phyloP scores from a whole-genome alignment of 2,113 vertebrate species.

The Entelurus aequoreus region DNA sequence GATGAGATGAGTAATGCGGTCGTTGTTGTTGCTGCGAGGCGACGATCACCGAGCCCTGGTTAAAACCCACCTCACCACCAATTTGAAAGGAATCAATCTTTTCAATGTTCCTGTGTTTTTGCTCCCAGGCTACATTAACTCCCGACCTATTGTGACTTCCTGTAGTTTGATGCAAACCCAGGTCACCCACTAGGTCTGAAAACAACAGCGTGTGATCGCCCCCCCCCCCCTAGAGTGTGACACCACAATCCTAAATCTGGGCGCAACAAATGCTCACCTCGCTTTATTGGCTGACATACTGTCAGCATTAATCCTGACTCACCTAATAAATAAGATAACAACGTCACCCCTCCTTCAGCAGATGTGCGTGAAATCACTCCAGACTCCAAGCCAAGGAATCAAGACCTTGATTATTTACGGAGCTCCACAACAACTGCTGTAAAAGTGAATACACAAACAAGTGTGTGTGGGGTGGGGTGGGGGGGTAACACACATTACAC shows the following conservation, averaged over 20 bases:
- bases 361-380: slow-evolving; percentile 50
- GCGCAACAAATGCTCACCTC: slow-evolving; percentile 24
- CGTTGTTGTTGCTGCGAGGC: slow-evolving; percentile 35
- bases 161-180: slow-evolving; percentile 4
- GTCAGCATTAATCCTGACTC: slow-evolving; percentile 22
- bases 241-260: slow-evolving; percentile 25
- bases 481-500: slow-evolving; percentile 12
- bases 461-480: neutral
- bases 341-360: slow-evolving; percentile 44
- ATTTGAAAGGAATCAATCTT: neutral
- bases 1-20: slow-evolving; percentile 52
- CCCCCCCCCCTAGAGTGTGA: slow-evolving; percentile 15
- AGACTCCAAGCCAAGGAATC: slow-evolving; percentile 25
- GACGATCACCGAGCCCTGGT: slow-evolving; percentile 20
- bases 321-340: slow-evolving; percentile 43
- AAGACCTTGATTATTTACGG: slow-evolving; percentile 38
- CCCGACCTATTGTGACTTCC: neutral
- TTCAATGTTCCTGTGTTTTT: neutral
- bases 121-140: slow-evolving; percentile 5
- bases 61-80: too few species aligned
- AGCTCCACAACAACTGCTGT: slow-evolving; percentile 22
- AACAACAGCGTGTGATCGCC: slow-evolving; percentile 14
- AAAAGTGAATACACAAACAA: slow-evolving; percentile 15
- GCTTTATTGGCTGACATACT: slow-evolving; percentile 4
- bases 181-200: slow-evolving; percentile 19